These are phyloP conservation scores for Sarcophaga caerulescens DNA, from an alignment of 2,888 invertebrate species.

Conservation along the genomic window DNA sequence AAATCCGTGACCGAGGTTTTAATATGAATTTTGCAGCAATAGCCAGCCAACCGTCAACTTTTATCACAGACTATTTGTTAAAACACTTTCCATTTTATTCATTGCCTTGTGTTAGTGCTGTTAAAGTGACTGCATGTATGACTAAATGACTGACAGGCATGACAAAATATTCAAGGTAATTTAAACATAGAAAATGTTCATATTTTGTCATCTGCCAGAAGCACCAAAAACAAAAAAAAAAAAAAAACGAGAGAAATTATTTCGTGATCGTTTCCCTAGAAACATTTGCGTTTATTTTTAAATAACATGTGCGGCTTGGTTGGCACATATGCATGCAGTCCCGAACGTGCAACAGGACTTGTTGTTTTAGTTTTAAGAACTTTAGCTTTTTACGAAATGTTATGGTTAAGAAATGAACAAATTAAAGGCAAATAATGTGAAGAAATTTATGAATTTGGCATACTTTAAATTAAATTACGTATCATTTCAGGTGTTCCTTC, in stretches of 20 bases:
- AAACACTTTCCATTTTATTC: background rate
- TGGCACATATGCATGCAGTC: background rate
- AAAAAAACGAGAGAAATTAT: background rate
- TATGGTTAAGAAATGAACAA: background rate
- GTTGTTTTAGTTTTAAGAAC: background rate
- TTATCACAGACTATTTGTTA: background rate
- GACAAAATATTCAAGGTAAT: conserved; percentile 61
- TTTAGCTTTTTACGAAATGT: background rate
- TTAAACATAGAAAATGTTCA: conserved; percentile 45
- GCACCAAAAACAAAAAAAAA: background rate
- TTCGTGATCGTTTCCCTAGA: background rate
- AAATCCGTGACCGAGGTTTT: no score
- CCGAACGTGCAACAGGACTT: background rate
- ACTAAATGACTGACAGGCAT: conserved; percentile 20
- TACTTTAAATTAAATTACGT: background rate
- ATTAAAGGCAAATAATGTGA: background rate
- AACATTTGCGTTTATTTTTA: background rate
- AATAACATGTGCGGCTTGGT: background rate
- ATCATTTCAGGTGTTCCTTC: no score
- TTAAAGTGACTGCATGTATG: background rate
- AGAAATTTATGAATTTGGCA: no score
- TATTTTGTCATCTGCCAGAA: conserved; percentile 36
- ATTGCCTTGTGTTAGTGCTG: conserved; percentile 7
- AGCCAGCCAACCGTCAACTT: background rate
- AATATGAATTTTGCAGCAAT: no score